Conservation (phyloP, 2,888 invertebrate genomes). For the Melanophora roralis region DNA sequence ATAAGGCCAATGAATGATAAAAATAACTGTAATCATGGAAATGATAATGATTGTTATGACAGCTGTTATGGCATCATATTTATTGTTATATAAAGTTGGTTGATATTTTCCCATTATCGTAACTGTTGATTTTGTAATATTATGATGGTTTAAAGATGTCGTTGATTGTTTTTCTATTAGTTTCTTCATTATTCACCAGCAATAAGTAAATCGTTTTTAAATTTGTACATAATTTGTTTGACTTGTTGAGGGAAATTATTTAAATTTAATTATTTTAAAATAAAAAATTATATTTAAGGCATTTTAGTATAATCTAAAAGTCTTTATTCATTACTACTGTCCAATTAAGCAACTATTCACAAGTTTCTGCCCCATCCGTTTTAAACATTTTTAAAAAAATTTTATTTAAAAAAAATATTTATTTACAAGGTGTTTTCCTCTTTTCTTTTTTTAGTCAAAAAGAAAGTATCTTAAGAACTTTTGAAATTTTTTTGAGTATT, state of each 20-base stretch:
- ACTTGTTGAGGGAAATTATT: not conserved
- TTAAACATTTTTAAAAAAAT: too few relatives aligned
- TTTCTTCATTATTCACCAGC: not conserved
- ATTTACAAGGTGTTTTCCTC: too few relatives aligned
- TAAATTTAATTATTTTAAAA: not conserved
- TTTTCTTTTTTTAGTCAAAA: too few relatives aligned
- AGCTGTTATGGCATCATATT: not conserved
- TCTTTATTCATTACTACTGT: too few relatives aligned
- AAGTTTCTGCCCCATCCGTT: too few relatives aligned
- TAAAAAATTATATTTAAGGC: not conserved
- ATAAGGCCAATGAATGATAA: not conserved
- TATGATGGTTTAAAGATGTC: conserved; percentile 20
- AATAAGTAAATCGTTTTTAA: not conserved
- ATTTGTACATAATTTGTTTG: too few relatives aligned
- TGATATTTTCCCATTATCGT: not conserved
- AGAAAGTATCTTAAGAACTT: too few relatives aligned
- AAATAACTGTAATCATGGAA: not conserved
- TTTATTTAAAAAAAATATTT: too few relatives aligned
- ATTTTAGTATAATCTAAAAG: too few relatives aligned
- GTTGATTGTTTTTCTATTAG: not conserved
- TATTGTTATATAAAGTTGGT: conserved; percentile 17
- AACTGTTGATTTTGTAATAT: not conserved
- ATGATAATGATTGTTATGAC: not conserved
- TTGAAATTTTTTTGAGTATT: too few relatives aligned
- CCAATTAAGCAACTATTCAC: not conserved